Evolutionary conservation across 2,113 vertebrate species (phyloP), one percentile per base, ranked within the genome.

Genomic region (Cyprinodon variegatus): DNA sequence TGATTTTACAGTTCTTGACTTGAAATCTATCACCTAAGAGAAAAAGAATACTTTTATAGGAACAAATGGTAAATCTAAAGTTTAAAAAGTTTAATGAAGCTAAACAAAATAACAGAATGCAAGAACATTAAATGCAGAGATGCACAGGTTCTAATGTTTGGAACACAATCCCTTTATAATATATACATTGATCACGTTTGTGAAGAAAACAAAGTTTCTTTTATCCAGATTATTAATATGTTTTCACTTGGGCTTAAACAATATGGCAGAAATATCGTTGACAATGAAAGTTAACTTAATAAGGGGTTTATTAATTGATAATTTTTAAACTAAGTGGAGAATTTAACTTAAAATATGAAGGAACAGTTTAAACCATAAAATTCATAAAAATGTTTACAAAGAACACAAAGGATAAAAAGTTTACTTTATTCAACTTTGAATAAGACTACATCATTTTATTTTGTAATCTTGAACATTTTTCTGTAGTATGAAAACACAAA

Each of bases 21-120:
- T 94, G 11, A 96, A 76, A 78, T 99, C 96, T 53, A 97, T 92
- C 5, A 96, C 96, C 97, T 99, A 82, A 40, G 88, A 70, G 76
- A 77, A 84, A 12, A 67, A 37, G 22, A 9, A 40, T n/a, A n/a
- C 20, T 57, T 57, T 9, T n/a, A 7, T n/a, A 8, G 17, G n/a
- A 57, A 20, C 20, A 10, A 57, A 57, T 10, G 17, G 50, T 53
- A n/a, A 53, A 53, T n/a, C 50, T 53, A 53, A 15, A 15, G 20
- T n/a, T n/a, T 20, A 20, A 57, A 6, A 57, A 7, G 20, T n/a
- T 57, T 0, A 57, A 15, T 38, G 10, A 57, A 38, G 11, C 45
- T 7, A 60, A 57, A 57, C n/a, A 3, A 57, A 57, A 57, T 57
- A 53, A 5, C 1, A 53, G 50, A 8, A 17, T 7, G 17, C 15